A percentile compares a stretch with the other conserved stretches of the same genome.
Conservation (phyloP, 1,140 invertebrate genomes). For the Anastrepha ludens region DNA sequence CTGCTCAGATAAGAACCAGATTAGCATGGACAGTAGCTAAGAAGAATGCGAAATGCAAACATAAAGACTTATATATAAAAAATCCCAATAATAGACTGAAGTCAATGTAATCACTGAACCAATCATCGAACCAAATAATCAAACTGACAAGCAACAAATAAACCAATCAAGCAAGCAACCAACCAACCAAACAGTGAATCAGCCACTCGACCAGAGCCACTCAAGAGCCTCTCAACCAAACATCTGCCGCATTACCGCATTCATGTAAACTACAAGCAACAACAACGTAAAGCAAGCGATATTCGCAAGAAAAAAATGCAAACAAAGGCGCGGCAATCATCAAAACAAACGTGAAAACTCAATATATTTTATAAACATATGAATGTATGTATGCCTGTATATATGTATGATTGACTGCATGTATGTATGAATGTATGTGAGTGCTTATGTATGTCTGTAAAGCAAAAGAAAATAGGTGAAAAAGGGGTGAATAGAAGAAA, state of each 20-base stretch:
- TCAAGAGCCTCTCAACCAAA: neutral
- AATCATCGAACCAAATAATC: neutral
- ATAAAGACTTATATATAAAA: too few species aligned
- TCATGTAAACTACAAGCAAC: neutral
- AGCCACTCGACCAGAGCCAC: neutral
- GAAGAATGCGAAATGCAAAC: neutral
- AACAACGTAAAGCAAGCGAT: neutral
- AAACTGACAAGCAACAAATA: neutral
- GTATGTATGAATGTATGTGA: too few species aligned
- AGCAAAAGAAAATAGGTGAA: too few species aligned
- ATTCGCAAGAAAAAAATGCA: neutral
- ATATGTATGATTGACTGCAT: too few species aligned
- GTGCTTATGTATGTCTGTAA: too few species aligned
- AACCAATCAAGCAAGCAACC: neutral
- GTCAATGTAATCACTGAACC: neutral
- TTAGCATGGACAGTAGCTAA: neutral
- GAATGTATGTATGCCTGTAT: too few species aligned
- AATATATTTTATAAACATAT: neutral
- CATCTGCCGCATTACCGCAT: slow-evolving; percentile 3
- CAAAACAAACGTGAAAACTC: neutral
- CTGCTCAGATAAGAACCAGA: too few species aligned
- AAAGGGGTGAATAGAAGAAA: too few species aligned
- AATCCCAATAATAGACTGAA: neutral
- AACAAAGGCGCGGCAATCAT: neutral
- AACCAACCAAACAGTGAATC: neutral